Base-by-base conservation (phyloP, 1,140 invertebrate genomes). In the Orchesella cincta region DNA sequence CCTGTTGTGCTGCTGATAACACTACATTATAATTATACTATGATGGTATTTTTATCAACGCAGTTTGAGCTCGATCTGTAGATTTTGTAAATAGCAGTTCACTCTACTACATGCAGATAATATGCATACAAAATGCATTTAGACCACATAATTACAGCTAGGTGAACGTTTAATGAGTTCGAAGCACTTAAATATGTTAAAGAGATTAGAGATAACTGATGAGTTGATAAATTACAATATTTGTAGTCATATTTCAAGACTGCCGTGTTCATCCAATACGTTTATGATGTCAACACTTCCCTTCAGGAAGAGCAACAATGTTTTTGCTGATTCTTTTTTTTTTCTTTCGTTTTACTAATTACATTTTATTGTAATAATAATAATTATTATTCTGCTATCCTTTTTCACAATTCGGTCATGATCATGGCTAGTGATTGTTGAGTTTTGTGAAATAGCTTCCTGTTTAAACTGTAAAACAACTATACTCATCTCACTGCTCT, bases 1-100 rank as follows among this genome's bases (percentile, higher is more conserved):
- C 52, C 52, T 26, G 52, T 57, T 12, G 8, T 57, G 14, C 23
- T 57, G 52, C 52, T 57, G 52, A 57, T 57, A n/a, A 26, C 5
- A 18, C 18, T 8, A 46, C 5, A 46, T 46, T 57, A 5, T 57
- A n/a, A 14, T 57, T 57, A 57, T 14, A 57, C 8, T 14, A 23
- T n/a, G 8, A 14, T 57, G 8, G 23, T 57, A 23, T n/a, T 57
- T 12, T 57, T 57, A n/a, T 46, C 39, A 46, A 18, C 18, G 39
- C 39, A 46, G 39, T 57, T 57, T 57, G 52, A 57, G 52, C 52
- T 57, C 52, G 52, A 71, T 71, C 67, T 71, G 67, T 34, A 36
- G 67, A 71, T 71, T 71, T 71, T 71, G 67, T 71, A 71, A 71
- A 71, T 34, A 34, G 14, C 14, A 3, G 31, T 29, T 71, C 28